Evolutionary conservation across 64 coral and sea anemone genomes (phyloP).

Genomic region (Montipora capricornis): DNA sequence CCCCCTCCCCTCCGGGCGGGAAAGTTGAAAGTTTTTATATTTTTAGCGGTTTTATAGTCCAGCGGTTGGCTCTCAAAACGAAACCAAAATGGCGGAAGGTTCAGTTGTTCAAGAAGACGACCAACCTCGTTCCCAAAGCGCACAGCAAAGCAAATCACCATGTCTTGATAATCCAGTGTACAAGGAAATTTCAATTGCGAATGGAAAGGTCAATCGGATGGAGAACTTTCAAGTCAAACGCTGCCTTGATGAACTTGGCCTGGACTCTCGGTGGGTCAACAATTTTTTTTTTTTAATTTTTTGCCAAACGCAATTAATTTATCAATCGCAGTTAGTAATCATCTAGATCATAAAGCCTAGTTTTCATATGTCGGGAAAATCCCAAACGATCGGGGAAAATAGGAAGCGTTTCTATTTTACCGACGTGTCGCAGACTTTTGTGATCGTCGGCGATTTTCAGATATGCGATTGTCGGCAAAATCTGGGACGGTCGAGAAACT

Average conservation of each 20-base stretch:
- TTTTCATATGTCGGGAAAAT: no score
- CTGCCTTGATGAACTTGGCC: slow-evolving; percentile 47
- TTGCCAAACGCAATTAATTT: no score
- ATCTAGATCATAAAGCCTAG: no score
- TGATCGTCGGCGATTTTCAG: no score
- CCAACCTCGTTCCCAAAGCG: slow-evolving; percentile 46
- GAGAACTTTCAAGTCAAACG: slow-evolving; percentile 77
- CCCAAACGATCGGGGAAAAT: no score
- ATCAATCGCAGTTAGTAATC: no score
- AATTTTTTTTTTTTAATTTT: no score
- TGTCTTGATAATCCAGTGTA: slow-evolving; percentile 73
- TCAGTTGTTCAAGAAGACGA: neutral
- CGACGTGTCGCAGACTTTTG: no score
- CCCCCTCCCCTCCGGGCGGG: no score
- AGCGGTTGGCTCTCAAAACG: slow-evolving; percentile 23
- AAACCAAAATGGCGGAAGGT: slow-evolving; percentile 47
- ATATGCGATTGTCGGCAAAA: no score
- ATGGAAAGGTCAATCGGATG: slow-evolving; percentile 87
- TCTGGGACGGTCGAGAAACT: no score
- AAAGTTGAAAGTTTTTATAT: neutral
- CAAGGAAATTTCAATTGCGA: slow-evolving; percentile 74
- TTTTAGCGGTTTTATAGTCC: neutral
- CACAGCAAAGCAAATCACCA: slow-evolving; percentile 2
- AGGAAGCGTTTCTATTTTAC: no score
- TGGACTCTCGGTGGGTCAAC: slow-evolving; percentile 72